Percentiles rank a stretch among this genome's conserved stretches.
These are phyloP conservation scores for Ivindomyrus marchei DNA, from an alignment of 2,113 vertebrate species.

Conservation along the genomic window DNA sequence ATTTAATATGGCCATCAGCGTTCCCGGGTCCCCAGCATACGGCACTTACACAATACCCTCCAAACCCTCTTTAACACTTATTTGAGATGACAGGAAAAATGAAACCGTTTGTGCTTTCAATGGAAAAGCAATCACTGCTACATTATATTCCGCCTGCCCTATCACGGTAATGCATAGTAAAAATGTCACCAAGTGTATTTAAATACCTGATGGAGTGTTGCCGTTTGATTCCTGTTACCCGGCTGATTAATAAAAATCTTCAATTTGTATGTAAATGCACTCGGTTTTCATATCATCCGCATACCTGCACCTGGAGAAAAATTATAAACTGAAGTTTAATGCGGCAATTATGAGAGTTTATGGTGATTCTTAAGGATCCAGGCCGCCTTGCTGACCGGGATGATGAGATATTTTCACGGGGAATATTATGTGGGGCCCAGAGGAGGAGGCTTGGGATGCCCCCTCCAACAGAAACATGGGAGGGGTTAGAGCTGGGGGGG, in stretches of 20 bases:
- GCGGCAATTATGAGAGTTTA: conserved; percentile 99
- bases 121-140: conserved; percentile 99
- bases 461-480: conserved; percentile 48
- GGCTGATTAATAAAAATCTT: conserved; percentile 99
- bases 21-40: conserved; percentile 98
- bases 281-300: conserved; percentile 90
- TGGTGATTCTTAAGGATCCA: conserved; percentile 71
- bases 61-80: conserved; percentile 99
- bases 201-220: conserved; percentile 99
- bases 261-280: conserved; percentile 99
- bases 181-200: conserved; percentile 99
- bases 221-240: conserved; percentile 96
- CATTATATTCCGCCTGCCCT: conserved; percentile 99
- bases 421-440: conserved; percentile 59
- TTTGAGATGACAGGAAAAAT: conserved; percentile 99
- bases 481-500: conserved; percentile 40
- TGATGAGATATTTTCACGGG: conserved; percentile 69
- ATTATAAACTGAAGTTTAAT: conserved; percentile 99
- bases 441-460: conserved; percentile 56
- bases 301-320: conserved; percentile 96
- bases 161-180: conserved; percentile 99
- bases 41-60: conserved; percentile 95
- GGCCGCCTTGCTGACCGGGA: conserved; percentile 55
- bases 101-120: conserved; percentile 99
- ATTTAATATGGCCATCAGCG: conserved; percentile 99